These are phyloP conservation scores for Papilio machaon DNA, from an alignment of 1,140 invertebrate species.

Conservation along the genomic window DNA sequence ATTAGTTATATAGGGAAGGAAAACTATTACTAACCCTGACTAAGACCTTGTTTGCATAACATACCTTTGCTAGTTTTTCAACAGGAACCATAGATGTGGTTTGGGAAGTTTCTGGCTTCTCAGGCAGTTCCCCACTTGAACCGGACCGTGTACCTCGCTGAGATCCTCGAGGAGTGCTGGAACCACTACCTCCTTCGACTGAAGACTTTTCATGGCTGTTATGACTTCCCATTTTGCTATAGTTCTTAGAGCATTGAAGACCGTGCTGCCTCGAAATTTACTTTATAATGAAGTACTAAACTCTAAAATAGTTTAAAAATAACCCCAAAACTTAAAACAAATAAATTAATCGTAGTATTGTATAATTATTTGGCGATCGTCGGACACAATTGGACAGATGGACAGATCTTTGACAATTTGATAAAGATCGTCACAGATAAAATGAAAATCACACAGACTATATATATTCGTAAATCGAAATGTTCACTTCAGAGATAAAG, in stretches of 20 bases:
- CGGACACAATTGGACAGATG: neutral
- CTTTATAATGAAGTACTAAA: neutral
- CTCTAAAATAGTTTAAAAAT: neutral
- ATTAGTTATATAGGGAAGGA: constrained; percentile 37
- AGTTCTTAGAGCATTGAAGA: neutral
- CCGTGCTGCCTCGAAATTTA: neutral
- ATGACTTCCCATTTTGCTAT: constrained; percentile 69
- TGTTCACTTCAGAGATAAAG: neutral
- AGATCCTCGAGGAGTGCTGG: constrained; percentile 72
- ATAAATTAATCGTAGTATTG: constrained; percentile 58
- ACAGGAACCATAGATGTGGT: constrained; percentile 85
- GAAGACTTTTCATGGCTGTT: constrained; percentile 68
- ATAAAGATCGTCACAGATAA: neutral
- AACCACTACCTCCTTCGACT: constrained; percentile 65
- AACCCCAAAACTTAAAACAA: constrained; percentile 22
- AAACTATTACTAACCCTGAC: constrained; percentile 42
- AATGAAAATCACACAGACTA: neutral
- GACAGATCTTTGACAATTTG: neutral
- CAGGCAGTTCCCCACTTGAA: constrained; percentile 83
- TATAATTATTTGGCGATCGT: constrained; percentile 32
- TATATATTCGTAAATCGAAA: neutral
- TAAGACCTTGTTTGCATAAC: constrained; percentile 38
- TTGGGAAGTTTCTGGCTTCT: constrained; percentile 73
- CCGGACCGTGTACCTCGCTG: constrained; percentile 82
- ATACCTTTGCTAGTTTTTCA: constrained; percentile 87